phyloP scores from a whole-genome alignment of 2,113 vertebrate species.

The Barbus barbus region DNA sequence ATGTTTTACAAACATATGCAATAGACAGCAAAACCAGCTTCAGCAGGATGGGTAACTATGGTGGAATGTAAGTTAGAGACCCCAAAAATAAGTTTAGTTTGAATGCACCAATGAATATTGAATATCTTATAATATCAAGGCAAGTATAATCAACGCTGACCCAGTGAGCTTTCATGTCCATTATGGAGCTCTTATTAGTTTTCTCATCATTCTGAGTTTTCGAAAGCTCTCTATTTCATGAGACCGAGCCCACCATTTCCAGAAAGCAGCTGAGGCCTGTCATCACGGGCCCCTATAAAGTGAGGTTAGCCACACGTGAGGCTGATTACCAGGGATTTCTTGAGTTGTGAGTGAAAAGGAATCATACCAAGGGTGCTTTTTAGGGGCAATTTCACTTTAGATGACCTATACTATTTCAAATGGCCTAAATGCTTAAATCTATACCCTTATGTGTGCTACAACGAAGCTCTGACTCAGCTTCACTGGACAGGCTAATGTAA shows the following conservation, averaged over 20 bases:
- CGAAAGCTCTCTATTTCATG: not conserved
- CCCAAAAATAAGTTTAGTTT: not conserved
- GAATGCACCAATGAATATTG: not conserved
- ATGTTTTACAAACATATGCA: not conserved
- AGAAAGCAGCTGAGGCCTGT: conserved; percentile 53
- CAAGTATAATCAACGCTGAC: not conserved
- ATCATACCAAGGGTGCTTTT: conserved; percentile 63
- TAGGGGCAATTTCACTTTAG: conserved; percentile 61
- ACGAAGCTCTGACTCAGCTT: conserved; percentile 53
- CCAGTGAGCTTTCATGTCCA: not conserved
- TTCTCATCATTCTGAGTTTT: not conserved
- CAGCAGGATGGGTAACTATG: not conserved
- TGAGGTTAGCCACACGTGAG: conserved; percentile 35
- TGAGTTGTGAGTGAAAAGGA: conserved; percentile 61
- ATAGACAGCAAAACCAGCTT: not conserved
- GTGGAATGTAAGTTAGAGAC: not conserved
- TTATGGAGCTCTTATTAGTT: not conserved
- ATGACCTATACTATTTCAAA: conserved; percentile 64
- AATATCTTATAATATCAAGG: not conserved
- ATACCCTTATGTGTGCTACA: conserved; percentile 63
- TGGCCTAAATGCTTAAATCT: conserved; percentile 57
- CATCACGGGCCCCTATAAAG: conserved; percentile 61
- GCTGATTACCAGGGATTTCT: conserved; percentile 58
- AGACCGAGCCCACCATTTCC: conserved; percentile 26
- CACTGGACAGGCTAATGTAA: conserved; percentile 53